phyloP scores from a whole-genome alignment of 92 coral and sea anemone genomes.

The Epizoanthus illoricatus region DNA sequence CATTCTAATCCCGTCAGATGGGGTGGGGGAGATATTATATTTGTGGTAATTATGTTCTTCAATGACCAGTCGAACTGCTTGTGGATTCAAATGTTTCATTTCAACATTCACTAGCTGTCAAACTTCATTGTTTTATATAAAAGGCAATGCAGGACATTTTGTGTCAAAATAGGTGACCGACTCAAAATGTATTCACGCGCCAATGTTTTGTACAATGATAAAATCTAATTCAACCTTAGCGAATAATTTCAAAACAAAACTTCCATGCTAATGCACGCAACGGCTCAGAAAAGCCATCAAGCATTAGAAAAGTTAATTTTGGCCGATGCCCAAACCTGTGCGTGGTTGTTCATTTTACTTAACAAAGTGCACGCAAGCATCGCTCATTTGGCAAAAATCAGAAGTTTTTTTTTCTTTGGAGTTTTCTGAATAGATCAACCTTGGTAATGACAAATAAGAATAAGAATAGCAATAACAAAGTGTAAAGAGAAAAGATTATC shows the following conservation, averaged over 20 bases:
- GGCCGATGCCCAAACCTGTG: conserved; percentile 38
- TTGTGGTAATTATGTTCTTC: conserved; percentile 69
- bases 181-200: conserved; percentile 60
- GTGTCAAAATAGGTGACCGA: conserved; percentile 49
- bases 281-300: conserved; percentile 19
- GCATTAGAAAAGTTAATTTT: conserved; percentile 35
- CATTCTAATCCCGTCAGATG: conserved; percentile 66
- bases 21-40: conserved; percentile 80
- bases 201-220: conserved; percentile 44
- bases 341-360: conserved; percentile 27
- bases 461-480: conserved; percentile 73
- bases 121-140: conserved; percentile 70
- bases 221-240: conserved; percentile 41
- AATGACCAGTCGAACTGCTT: conserved; percentile 52
- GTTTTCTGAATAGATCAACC: conserved; percentile 56
- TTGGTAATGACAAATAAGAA: conserved; percentile 77
- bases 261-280: conserved; percentile 42
- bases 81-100: conserved; percentile 43
- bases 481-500: conserved; percentile 65
- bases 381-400: conserved; percentile 60
- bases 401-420: conserved; percentile 53
- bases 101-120: conserved; percentile 47
- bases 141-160: conserved; percentile 42
- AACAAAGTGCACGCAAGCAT: conserved; percentile 49
- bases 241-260: conserved; percentile 42